Percentiles rank a stretch among this genome's conserved stretches.
phyloP scores from a whole-genome alignment of 2,888 invertebrate species.

The Hypomecis punctinalis region DNA sequence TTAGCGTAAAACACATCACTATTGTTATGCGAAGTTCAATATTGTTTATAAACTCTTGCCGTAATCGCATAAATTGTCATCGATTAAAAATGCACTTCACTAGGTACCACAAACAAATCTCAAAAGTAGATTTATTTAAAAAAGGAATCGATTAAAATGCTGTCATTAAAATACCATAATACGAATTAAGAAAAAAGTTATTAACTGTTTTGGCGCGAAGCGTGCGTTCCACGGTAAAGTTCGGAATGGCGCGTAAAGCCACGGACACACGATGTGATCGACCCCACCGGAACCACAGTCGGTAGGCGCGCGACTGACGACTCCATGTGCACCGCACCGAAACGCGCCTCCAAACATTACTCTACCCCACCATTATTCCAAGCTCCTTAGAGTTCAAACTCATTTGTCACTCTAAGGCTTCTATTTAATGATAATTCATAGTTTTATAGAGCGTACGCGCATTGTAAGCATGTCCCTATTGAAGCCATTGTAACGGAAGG shows the following conservation, averaged over 20 bases:
- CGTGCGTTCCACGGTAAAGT: conserved; percentile 59
- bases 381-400: conserved; percentile 46
- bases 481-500: conserved; percentile 67
- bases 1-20: conserved; percentile 36
- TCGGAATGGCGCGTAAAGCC: conserved; percentile 69
- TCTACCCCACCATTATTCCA: conserved; percentile 38
- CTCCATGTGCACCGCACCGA: conserved; percentile 81
- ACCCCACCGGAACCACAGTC: conserved; percentile 85
- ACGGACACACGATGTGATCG: conserved; percentile 76
- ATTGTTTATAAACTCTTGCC: conserved; percentile 30
- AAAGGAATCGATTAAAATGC: conserved; percentile 21
- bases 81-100: conserved; percentile 31
- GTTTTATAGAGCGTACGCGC: conserved; percentile 80
- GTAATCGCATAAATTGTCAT: conserved; percentile 22
- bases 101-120: conserved; percentile 24
- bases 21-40: conserved; percentile 25
- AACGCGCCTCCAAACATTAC: conserved; percentile 61
- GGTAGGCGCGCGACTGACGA: conserved; percentile 80
- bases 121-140: conserved; percentile 25
- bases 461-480: conserved; percentile 75
- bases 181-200: conserved; percentile 40
- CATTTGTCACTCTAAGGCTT: conserved; percentile 40
- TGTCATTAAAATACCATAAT: conserved; percentile 25
- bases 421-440: conserved; percentile 68
- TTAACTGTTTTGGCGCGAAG: conserved; percentile 66